Evolutionary conservation across 2,888 invertebrate species (phyloP).

Genomic region (Mantis religiosa): DNA sequence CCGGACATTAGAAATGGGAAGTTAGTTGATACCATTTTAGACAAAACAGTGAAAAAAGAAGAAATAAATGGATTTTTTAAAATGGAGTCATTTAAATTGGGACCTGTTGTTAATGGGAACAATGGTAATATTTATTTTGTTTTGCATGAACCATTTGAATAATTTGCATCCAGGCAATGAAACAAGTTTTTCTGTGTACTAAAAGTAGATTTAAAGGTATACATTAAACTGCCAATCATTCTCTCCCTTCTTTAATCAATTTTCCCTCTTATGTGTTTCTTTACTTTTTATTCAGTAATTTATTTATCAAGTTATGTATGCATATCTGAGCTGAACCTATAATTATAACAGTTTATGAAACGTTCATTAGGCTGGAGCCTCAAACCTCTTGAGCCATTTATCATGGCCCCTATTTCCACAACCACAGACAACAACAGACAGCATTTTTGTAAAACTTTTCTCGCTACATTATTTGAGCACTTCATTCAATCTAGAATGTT

Average conservation of each 20-base stretch:
- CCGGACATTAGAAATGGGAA: background rate
- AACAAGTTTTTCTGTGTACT: background rate
- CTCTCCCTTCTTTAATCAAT: background rate
- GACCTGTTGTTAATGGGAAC: background rate
- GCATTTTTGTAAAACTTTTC: too few species aligned
- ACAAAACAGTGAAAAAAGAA: conserved; percentile 7
- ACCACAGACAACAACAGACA: too few species aligned
- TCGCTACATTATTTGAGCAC: too few species aligned
- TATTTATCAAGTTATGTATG: too few species aligned
- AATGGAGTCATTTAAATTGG: conserved; percentile 17
- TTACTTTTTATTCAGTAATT: background rate
- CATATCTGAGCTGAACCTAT: too few species aligned
- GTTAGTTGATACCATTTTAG: background rate
- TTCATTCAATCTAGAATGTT: too few species aligned
- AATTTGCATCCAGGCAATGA: background rate
- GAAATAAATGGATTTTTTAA: conserved; percentile 16
- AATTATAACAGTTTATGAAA: too few species aligned
- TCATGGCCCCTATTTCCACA: too few species aligned
- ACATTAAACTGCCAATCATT: background rate
- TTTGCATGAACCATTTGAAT: background rate
- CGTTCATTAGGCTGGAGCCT: too few species aligned
- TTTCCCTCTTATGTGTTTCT: background rate
- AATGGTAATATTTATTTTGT: conserved; percentile 2
- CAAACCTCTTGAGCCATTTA: too few species aligned
- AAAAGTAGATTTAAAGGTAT: background rate